Percentiles rank a stretch among this genome's conserved stretches.
Evolutionary conservation across 2,888 invertebrate species (phyloP).

Genomic region (Colletes collaris): DNA sequence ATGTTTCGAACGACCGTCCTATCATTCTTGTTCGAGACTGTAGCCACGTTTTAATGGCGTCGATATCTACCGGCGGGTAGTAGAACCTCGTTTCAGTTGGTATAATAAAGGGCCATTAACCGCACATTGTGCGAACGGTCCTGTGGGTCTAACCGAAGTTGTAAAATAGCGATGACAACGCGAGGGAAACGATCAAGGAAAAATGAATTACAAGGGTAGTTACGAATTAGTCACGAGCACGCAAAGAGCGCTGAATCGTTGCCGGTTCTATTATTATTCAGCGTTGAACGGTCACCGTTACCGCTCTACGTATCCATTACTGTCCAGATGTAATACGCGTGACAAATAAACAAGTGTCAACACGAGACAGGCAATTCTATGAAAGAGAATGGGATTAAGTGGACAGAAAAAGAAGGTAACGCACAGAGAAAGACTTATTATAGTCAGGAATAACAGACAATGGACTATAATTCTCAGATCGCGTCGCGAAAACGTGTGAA

Average conservation of each 20-base stretch:
- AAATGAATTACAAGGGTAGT: conserved; percentile 50
- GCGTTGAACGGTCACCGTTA: conserved; percentile 18
- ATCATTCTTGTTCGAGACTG: conserved; percentile 1
- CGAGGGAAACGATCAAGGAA: conserved; percentile 12
- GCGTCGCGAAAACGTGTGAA: conserved; percentile 34
- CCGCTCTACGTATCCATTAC: conserved; percentile 43
- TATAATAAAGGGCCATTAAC: not conserved
- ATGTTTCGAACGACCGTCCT: conserved; percentile 8
- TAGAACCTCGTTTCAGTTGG: not conserved
- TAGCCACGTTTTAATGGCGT: conserved; percentile 17
- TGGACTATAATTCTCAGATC: conserved; percentile 44
- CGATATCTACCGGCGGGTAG: not conserved
- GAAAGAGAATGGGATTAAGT: conserved; percentile 31
- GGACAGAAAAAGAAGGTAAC: conserved; percentile 33
- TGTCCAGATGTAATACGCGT: conserved; percentile 42
- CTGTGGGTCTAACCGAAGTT: too few species aligned
- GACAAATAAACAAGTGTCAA: conserved; percentile 58
- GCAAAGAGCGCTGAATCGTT: conserved; percentile 29
- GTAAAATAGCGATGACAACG: conserved; percentile 18
- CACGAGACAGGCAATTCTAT: conserved; percentile 13
- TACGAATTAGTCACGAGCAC: conserved; percentile 44
- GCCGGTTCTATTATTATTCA: conserved; percentile 43
- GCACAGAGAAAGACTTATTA: conserved; percentile 33
- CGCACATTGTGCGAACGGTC: too few species aligned
- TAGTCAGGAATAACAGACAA: conserved; percentile 38